phyloP scores from a whole-genome alignment of 2,113 vertebrate species.

The Salvelinus sp. region DNA sequence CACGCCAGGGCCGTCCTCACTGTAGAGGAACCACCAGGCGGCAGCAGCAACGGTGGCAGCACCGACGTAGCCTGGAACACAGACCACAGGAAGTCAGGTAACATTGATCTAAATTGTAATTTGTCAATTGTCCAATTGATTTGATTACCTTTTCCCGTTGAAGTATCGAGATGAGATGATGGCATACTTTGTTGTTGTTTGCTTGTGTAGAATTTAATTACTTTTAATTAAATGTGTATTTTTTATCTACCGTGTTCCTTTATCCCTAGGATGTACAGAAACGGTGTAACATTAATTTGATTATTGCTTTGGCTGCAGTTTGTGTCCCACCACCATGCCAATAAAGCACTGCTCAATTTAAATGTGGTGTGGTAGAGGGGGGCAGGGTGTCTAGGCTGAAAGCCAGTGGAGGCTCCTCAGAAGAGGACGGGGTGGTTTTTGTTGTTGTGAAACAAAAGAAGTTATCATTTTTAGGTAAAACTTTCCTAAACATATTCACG shows the following conservation, averaged over 20 bases:
- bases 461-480: no score
- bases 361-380: background rate
- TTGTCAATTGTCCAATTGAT: background rate
- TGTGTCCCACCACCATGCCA: background rate
- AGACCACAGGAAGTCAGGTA: background rate
- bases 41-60: constrained; percentile 90
- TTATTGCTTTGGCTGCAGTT: no score
- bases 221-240: no score
- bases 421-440: no score
- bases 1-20: constrained; percentile 82
- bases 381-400: background rate
- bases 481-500: no score
- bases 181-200: no score
- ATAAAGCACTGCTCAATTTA: background rate
- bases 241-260: no score
- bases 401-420: no score
- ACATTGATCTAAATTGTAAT: background rate
- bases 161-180: background rate
- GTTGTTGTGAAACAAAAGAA: no score
- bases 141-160: background rate
- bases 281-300: no score
- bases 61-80: constrained; percentile 84
- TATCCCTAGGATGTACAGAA: no score
- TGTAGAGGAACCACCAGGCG: constrained; percentile 90
- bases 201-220: no score